Evolutionary conservation across 2,113 vertebrate genomes (phyloP), one percentile per base, ranked within the genome.

Genomic region (Pogonocichla stellata): DNA sequence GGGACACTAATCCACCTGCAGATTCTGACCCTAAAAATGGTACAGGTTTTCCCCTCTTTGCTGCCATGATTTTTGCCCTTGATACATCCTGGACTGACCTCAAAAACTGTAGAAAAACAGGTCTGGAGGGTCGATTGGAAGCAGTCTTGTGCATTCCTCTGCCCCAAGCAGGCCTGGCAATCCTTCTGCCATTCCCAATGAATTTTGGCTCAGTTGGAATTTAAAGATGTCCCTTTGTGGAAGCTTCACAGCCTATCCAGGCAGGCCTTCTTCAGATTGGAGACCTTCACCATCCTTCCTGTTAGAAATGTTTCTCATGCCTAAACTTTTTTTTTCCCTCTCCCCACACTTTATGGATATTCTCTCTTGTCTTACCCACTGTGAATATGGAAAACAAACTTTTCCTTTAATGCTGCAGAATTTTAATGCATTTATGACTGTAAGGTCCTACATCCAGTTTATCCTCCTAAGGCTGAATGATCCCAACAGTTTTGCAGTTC

Each of bases 101-200:
- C 50, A 84, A 56, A 54, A 64, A 38, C 14, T 8, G 28, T 28
- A 56, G 69, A 10, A 54, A 54, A 56, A 64, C 23, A 54, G 28
- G 11, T 47, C 48, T 54, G 40, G 33, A 38, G n/a, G n/a, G n/a
- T 38, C 17, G 7, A 24, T 1, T 23, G 50, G 40, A 28, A 28
- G 23, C 14, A 38, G n/a, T 38, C 53, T 56, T 64, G 28, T 38
- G 48, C 5, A 56, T 38, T 64, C n/a, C 48, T 64, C 28, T 64
- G 58, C 6, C 40, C 11, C 40, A 64, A 14, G 40, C 14, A 45
- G 57, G 22, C 40, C 13, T 0, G 0, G 38, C 0, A 0, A 47
- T 47, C n/a, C 40, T 54, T 54, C 48, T 64, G 28, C 12, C 9
- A 14, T 54, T 45, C 48, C 40, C 19, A 12, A 29, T 28, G 15